Evolutionary conservation across 2,113 vertebrate genomes (phyloP), one percentile per base, ranked within the genome.

Genomic region (Cryptomyrus ogoouensis): DNA sequence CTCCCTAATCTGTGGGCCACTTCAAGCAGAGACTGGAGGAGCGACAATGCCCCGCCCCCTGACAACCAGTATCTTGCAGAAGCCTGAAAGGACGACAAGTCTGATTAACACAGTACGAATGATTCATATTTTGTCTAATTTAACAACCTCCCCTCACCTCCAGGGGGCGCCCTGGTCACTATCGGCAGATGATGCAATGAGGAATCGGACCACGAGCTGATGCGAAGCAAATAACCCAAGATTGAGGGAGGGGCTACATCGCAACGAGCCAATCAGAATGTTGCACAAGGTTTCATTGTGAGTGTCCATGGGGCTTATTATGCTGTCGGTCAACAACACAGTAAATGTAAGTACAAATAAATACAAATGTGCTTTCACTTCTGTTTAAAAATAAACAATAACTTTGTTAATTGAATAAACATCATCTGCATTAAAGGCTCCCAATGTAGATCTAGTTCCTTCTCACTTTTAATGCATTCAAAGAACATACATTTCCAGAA

Each of bases 401-500:
- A 70, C 31, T 88, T 90, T n/a, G 7, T 35, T 50, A 87, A 77
- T 89, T 87, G 19, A 21, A 21, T 56, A 58, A 52, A 42, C 24
- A 88, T 88, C 62, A 90, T 47, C n/a, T 39, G 66, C 50, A 90
- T 31, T 31, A 90, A 83, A 80, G 74, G 56, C 47, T 90, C 89
- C 84, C 84, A 24, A 50, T 80, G 50, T 17, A 62, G 47, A 74
- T 47, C 85, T 92, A 27, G 53, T 47, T 84, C 42, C n/a, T 77
- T 85, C 85, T 80, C 83, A 86, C 12, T 56, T 66, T 74, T 89
- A 89, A 90, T 85, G 56, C 86, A 90, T 92, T 91, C 70, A 74
- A 50, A 90, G 87, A 89, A 31, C 56, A 83, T 83, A 74, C 87
- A 89, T 90, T 89, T 88, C 31, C 8, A 31, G 91, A 89, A 90